A percentile compares a stretch with the other conserved stretches of the same genome.
Conservation (phyloP, 2,888 invertebrate genomes). For the Tipula unca region DNA sequence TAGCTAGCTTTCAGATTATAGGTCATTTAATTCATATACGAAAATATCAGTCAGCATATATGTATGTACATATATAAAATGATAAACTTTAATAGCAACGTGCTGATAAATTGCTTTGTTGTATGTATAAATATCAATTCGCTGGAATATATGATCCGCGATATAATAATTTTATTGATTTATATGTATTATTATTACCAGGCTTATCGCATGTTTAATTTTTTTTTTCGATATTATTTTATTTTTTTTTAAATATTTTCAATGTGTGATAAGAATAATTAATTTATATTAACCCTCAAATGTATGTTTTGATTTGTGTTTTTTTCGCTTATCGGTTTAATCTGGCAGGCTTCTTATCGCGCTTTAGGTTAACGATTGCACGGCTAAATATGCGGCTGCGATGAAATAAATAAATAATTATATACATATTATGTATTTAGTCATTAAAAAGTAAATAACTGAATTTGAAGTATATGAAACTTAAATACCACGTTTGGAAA, state of each 20-base stretch:
- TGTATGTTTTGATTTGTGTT: slow-evolving; percentile 4
- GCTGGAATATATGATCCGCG: not conserved
- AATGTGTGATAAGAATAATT: not conserved
- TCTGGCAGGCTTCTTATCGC: not conserved
- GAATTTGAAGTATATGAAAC: too few relatives aligned
- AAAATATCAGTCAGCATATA: not conserved
- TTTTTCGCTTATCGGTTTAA: not conserved
- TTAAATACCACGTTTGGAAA: too few relatives aligned
- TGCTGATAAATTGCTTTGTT: not conserved
- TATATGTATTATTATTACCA: not conserved
- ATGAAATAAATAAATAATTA: not conserved
- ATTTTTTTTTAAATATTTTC: not conserved
- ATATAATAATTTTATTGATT: slow-evolving; percentile 8
- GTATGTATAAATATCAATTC: not conserved
- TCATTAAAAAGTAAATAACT: too few relatives aligned
- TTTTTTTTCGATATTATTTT: not conserved
- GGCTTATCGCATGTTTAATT: not conserved
- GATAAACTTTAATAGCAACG: not conserved
- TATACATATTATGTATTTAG: not conserved
- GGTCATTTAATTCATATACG: not conserved
- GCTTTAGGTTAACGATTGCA: not conserved
- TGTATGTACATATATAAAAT: too few relatives aligned
- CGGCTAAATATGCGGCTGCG: not conserved
- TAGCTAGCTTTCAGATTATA: not conserved
- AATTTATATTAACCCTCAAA: not conserved